phyloP scores from a whole-genome alignment of 2,797 vertebrate genomes.

The Pangasius larnaudii region DNA sequence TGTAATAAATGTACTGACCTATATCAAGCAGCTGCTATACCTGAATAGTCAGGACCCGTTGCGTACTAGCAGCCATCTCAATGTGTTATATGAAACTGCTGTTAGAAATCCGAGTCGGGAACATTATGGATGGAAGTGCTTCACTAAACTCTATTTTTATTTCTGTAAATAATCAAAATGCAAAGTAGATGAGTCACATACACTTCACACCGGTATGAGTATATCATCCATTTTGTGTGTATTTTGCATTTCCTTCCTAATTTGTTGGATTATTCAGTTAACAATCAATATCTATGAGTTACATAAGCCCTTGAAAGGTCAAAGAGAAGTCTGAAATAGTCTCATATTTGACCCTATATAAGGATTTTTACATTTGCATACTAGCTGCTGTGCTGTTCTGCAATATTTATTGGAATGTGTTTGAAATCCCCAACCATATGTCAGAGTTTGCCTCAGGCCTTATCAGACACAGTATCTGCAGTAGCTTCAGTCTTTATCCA shows the following conservation, averaged over 20 bases:
- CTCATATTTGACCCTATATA: neutral
- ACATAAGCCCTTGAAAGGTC: neutral
- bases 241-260: neutral
- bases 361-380: neutral
- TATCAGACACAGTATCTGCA: neutral
- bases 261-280: neutral
- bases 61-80: neutral
- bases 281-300: slow-evolving; percentile 15
- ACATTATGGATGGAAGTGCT: neutral
- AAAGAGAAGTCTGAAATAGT: neutral
- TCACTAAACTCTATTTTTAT: neutral
- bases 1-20: neutral
- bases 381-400: neutral
- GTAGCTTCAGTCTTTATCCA: neutral
- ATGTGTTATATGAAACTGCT: neutral
- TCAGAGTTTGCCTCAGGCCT: neutral
- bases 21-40: neutral
- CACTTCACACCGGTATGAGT: neutral
- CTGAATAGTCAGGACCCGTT: neutral
- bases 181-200: neutral
- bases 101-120: neutral
- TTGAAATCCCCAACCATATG: neutral
- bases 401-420: neutral
- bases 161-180: neutral
- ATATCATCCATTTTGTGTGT: neutral